These are phyloP conservation scores for Aulostomus chinensis DNA, from an alignment of 2,797 vertebrate species.

Conservation along the genomic window DNA sequence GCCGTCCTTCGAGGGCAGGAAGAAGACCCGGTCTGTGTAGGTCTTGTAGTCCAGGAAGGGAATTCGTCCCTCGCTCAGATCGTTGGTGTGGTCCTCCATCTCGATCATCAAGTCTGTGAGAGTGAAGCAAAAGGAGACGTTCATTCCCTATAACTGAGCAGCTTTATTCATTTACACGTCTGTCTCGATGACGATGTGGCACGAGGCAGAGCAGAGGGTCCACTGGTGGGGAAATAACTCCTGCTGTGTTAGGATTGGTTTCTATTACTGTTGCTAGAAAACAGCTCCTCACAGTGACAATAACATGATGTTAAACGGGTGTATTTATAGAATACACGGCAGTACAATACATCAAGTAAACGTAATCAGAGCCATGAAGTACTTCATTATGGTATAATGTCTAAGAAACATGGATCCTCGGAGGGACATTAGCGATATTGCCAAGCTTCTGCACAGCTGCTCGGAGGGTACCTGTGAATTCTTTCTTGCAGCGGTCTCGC, in stretches of 20 bases:
- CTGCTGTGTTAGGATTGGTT: conserved; percentile 45
- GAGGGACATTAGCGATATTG: conserved; percentile 14
- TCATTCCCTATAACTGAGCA: conserved; percentile 16
- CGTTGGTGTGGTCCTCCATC: conserved; percentile 98
- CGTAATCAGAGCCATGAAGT: conserved; percentile 45
- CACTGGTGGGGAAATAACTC: conserved; percentile 27
- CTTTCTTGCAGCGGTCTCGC: conserved; percentile 97
- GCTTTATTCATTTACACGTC: conserved; percentile 68
- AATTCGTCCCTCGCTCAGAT: conserved; percentile 91
- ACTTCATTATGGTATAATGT: conserved; percentile 43
- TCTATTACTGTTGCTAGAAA: conserved; percentile 44
- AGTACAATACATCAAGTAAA: conserved; percentile 39
- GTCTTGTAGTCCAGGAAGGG: conserved; percentile 97
- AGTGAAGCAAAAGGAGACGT: not conserved
- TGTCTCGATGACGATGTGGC: conserved; percentile 86
- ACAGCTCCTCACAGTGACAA: conserved; percentile 36
- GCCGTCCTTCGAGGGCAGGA: conserved; percentile 95
- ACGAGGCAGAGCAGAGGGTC: conserved; percentile 13
- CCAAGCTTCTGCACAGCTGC: conserved; percentile 2
- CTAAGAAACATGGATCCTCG: conserved; percentile 24
- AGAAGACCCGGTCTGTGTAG: conserved; percentile 96
- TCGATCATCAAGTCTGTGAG: conserved; percentile 95
- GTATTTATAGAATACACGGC: conserved; percentile 45
- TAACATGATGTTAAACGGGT: conserved; percentile 32
- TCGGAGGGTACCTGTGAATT: conserved; percentile 89